phyloP scores from a whole-genome alignment of 2,113 vertebrate genomes.

The Muntiacus reevesi region DNA sequence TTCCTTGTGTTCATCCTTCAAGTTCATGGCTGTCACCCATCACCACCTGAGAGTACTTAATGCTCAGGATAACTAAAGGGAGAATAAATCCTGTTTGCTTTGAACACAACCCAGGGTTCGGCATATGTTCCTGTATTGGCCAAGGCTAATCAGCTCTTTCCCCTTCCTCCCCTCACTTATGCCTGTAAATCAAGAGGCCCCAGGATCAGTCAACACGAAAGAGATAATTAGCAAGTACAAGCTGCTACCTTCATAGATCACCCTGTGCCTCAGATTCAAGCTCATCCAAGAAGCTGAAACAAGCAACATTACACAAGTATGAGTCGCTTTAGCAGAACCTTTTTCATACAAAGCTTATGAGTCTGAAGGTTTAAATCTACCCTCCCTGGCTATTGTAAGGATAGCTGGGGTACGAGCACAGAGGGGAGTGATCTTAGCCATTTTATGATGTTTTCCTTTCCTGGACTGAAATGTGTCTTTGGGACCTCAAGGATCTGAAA shows the following conservation, averaged over 20 bases:
- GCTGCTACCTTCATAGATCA: slow-evolving; percentile 63
- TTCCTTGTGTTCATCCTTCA: slow-evolving; percentile 61
- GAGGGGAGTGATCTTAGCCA: not conserved
- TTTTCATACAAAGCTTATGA: not conserved
- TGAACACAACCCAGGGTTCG: slow-evolving; percentile 50
- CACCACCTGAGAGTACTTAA: slow-evolving; percentile 12
- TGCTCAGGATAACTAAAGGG: not conserved
- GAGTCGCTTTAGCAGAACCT: slow-evolving; percentile 32
- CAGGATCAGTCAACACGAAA: slow-evolving; percentile 65
- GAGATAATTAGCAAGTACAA: slow-evolving; percentile 70
- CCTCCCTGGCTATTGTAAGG: slow-evolving; percentile 25
- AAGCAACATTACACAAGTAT: slow-evolving; percentile 56
- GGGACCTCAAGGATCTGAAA: slow-evolving; percentile 39
- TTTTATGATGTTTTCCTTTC: slow-evolving; percentile 5
- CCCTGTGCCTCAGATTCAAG: slow-evolving; percentile 53
- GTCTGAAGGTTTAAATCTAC: slow-evolving; percentile 41
- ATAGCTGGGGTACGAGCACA: not conserved
- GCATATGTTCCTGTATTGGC: not conserved
- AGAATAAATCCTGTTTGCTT: slow-evolving; percentile 71
- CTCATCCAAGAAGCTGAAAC: slow-evolving; percentile 65
- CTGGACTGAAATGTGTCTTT: not conserved
- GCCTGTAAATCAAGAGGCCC: slow-evolving; percentile 71
- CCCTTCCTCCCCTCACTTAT: not conserved
- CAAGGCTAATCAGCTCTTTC: slow-evolving; percentile 32
- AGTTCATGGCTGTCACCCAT: not conserved